Evolutionary conservation across 2,113 vertebrate species (phyloP).

Genomic region (Poeciliopsis occidentalis): DNA sequence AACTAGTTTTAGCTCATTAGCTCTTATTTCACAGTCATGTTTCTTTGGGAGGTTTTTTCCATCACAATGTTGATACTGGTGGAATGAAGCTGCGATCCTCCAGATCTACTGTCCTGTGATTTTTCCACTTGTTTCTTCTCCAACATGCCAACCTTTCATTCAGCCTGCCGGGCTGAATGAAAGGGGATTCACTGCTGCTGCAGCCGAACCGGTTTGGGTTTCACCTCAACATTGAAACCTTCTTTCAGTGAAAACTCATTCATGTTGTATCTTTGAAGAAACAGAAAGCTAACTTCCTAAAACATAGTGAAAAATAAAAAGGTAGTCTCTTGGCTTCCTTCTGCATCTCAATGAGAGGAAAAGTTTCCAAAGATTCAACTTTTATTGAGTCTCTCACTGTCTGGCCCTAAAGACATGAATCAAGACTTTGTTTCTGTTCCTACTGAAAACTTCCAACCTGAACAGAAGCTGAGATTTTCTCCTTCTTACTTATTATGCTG

Average conservation of each 20-base stretch:
- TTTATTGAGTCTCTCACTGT: not conserved
- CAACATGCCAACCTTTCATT: too few species aligned
- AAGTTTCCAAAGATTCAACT: conserved; percentile 24
- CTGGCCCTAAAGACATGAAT: conserved; percentile 26
- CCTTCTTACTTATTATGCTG: conserved; percentile 4
- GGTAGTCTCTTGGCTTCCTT: too few species aligned
- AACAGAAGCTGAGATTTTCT: conserved; percentile 6
- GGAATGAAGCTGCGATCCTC: not conserved
- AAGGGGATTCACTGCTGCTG: too few species aligned
- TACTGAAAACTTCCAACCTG: conserved; percentile 13
- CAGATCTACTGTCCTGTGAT: not conserved
- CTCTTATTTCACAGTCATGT: not conserved
- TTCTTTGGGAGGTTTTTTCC: not conserved
- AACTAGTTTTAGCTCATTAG: not conserved
- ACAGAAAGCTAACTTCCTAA: too few species aligned
- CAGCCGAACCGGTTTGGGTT: too few species aligned
- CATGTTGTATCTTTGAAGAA: too few species aligned
- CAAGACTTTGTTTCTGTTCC: not conserved
- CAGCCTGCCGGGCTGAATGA: too few species aligned
- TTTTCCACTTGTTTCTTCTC: not conserved
- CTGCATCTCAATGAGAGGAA: conserved; percentile 5
- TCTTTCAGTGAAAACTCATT: too few species aligned
- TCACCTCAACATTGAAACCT: too few species aligned
- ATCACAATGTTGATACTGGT: not conserved
- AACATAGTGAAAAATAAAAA: too few species aligned